Evolutionary conservation across 2,888 invertebrate genomes (phyloP).

Genomic region (Nomada hirtipes): DNA sequence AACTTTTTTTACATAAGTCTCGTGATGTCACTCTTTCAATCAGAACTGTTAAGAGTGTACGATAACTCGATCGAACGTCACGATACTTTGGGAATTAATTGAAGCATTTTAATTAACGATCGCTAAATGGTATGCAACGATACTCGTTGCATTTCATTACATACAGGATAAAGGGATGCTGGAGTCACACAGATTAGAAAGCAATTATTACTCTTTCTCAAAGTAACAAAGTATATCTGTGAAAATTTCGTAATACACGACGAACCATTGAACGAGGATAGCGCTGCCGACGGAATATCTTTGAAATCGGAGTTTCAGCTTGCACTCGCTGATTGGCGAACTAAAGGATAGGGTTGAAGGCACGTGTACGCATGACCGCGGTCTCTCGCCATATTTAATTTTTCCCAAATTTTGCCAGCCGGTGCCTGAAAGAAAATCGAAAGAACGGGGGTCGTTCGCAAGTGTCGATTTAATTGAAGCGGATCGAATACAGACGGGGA

Average conservation of each 20-base stretch:
- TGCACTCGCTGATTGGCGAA: constrained; percentile 60
- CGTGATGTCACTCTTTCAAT: not conserved
- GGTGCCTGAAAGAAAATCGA: constrained; percentile 58
- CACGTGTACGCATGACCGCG: constrained; percentile 76
- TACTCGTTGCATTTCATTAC: too few species aligned
- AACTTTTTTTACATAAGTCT: not conserved
- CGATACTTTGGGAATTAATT: constrained; percentile 23
- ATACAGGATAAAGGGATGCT: not conserved
- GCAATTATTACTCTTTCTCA: not conserved
- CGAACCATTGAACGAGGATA: constrained; percentile 20
- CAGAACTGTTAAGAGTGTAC: not conserved
- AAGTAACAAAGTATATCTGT: not conserved
- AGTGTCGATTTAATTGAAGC: not conserved
- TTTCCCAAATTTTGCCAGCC: constrained; percentile 77
- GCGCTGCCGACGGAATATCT: constrained; percentile 42
- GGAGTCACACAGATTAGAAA: not conserved
- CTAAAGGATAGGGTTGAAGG: constrained; percentile 40
- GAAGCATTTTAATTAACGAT: constrained; percentile 6
- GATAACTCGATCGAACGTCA: constrained; percentile 1
- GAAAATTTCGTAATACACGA: not conserved
- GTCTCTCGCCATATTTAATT: constrained; percentile 81
- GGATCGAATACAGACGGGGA: not conserved
- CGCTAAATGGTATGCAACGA: not conserved
- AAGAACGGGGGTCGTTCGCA: constrained; percentile 20
- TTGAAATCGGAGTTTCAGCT: constrained; percentile 22